Evolutionary conservation across 2,797 vertebrate species (phyloP), one percentile per base, ranked within the genome.

Genomic region (Fratercula arctica): DNA sequence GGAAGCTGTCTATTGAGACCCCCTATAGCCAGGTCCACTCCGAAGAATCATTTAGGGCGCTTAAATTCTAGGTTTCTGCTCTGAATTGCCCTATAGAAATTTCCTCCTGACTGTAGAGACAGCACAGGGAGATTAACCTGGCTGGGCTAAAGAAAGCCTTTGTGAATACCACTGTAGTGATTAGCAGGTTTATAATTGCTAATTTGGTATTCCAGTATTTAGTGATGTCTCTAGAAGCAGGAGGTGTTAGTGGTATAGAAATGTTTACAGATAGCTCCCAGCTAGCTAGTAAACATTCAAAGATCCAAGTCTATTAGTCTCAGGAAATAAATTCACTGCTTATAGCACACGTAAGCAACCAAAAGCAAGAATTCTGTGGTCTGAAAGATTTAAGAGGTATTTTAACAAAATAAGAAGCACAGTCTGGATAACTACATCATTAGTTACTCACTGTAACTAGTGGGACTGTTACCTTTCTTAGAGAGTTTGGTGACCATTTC

Each of bases 61-160:
- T 64, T 70, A 19, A 28, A 64, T 25, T 28, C 60, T 33, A 16
- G 25, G 20, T 77, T 94, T 74, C 78, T 75, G 26, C 48, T 92
- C 53, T n/a, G 53, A 48, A 50, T 39, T 48, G 25, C 8, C 1
- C 53, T 74, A 2, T 3, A 70, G 63, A 48, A 24, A 66, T 77
- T 92, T 82, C 24, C n/a, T 85, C 19, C 70, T 48, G 61, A 19
- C 45, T 69, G 17, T 20, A 67, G 51, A 82, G 85, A 39, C 54
- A 87, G 46, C 54, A 31, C 51, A 64, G 29, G 64, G 80, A 81
- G 61, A 78, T 88, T 66, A 93, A 91, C 66, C 37, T 88, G 46
- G 13, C 77, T 70, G 82, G 57, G 61, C 80, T 94, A 60, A 89
- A 92, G 89, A 85, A 91, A 85, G 78, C 53, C 50, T 72, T 75